Evolutionary conservation across 2,113 vertebrate genomes (phyloP).

Genomic region (Pyrgilauda ruficollis): DNA sequence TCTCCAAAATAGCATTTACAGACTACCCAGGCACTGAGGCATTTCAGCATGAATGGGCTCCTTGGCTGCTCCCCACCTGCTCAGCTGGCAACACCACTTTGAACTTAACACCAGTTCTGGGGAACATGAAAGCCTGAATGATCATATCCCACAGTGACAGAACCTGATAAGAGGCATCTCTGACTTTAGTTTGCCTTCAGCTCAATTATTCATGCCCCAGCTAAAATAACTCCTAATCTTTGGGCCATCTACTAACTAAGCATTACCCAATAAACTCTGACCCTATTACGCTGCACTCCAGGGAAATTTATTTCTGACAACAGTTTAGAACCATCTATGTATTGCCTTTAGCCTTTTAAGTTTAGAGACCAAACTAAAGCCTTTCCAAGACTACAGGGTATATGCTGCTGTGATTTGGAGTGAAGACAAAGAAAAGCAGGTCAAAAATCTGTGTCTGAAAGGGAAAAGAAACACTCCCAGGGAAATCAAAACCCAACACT

Average conservation of each 20-base stretch:
- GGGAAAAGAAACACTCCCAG: not conserved
- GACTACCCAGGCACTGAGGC: not conserved
- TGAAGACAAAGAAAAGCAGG: not conserved
- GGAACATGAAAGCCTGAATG: not conserved
- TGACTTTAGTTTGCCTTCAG: not conserved
- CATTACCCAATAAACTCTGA: conserved; percentile 39
- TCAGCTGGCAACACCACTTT: not conserved
- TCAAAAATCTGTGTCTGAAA: not conserved
- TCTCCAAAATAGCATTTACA: not conserved
- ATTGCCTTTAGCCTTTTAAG: not conserved
- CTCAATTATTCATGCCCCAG: not conserved
- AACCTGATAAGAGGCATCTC: not conserved
- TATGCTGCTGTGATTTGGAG: not conserved
- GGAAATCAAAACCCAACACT: not conserved
- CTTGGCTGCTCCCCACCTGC: not conserved
- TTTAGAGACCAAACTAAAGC: not conserved
- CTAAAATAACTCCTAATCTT: conserved; percentile 26
- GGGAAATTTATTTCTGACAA: conserved; percentile 23
- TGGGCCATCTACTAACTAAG: not conserved
- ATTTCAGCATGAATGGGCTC: not conserved
- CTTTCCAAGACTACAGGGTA: not conserved
- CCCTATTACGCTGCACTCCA: not conserved
- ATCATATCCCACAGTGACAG: not conserved
- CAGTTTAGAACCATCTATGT: not conserved
- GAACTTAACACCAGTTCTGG: not conserved